phyloP scores from a whole-genome alignment of 2,113 vertebrate species.

The Camelus dromedarius region DNA sequence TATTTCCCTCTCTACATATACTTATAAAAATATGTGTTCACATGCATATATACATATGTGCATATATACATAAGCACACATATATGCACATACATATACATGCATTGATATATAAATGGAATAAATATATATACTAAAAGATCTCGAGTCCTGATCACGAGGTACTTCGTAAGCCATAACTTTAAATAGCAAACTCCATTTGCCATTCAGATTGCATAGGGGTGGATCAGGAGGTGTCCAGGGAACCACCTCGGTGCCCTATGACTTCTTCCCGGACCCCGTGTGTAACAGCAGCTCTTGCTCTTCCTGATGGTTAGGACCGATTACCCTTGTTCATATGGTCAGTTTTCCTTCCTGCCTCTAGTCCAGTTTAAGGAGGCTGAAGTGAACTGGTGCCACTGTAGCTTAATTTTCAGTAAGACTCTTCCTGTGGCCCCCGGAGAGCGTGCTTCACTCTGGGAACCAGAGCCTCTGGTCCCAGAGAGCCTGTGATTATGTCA shows the following conservation, averaged over 20 bases:
- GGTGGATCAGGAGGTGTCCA: fast-evolving
- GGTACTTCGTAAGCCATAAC: not conserved
- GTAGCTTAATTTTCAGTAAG: fast-evolving
- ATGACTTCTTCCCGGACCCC: fast-evolving
- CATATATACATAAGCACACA: no score
- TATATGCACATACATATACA: not conserved
- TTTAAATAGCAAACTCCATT: no score
- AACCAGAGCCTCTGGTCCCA: not conserved
- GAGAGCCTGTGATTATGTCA: no score
- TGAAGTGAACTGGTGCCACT: not conserved
- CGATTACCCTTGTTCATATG: fast-evolving
- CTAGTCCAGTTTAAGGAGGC: not conserved
- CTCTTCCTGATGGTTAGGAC: no score
- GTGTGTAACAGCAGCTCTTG: fast-evolving
- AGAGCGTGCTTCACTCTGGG: not conserved
- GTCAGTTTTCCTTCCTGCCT: not conserved
- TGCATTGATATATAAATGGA: no score
- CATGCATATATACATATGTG: no score
- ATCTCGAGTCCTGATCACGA: not conserved
- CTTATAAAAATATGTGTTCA: not conserved
- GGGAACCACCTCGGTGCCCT: fast-evolving
- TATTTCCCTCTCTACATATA: not conserved
- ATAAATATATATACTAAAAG: not conserved
- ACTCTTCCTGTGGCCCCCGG: not conserved
- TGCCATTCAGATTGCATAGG: not conserved